Percentiles rank a stretch among this genome's conserved stretches.
Conservation (phyloP, 1,140 invertebrate species). For the Steinernema feltiae region DNA sequence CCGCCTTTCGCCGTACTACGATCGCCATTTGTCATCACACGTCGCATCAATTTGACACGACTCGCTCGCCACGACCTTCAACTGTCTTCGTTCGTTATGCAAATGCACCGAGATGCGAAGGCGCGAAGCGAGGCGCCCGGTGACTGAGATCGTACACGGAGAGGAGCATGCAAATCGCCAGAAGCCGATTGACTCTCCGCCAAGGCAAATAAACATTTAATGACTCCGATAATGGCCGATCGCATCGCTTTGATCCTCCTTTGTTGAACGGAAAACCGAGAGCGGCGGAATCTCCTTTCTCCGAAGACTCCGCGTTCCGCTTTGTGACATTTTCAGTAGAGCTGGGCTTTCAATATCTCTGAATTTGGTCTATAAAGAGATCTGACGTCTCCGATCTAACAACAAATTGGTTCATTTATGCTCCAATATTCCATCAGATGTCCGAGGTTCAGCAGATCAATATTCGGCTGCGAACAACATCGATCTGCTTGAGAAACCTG, state of each 20-base stretch:
- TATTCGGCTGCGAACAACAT: too few species aligned
- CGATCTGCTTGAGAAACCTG: too few species aligned
- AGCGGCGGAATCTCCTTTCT: not conserved
- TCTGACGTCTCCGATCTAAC: too few species aligned
- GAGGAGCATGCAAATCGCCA: not conserved
- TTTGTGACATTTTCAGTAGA: too few species aligned
- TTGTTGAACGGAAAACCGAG: not conserved
- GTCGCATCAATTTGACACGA: conserved; percentile 6
- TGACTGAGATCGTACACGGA: not conserved
- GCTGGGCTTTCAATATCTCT: too few species aligned
- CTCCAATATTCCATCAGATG: not conserved
- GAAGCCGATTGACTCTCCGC: not conserved
- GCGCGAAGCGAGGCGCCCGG: too few species aligned
- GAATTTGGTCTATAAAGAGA: too few species aligned
- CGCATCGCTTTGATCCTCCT: not conserved
- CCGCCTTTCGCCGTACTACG: not conserved
- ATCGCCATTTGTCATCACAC: not conserved
- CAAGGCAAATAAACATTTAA: not conserved
- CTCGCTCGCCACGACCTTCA: not conserved
- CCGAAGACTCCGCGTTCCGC: too few species aligned
- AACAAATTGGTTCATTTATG: too few species aligned
- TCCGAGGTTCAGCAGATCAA: not conserved
- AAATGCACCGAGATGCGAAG: not conserved
- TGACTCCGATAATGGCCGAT: conserved; percentile 2
- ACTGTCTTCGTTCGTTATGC: conserved; percentile 1